Evolutionary conservation across 2,113 vertebrate species (phyloP).

Genomic region (Noctilio leporinus): DNA sequence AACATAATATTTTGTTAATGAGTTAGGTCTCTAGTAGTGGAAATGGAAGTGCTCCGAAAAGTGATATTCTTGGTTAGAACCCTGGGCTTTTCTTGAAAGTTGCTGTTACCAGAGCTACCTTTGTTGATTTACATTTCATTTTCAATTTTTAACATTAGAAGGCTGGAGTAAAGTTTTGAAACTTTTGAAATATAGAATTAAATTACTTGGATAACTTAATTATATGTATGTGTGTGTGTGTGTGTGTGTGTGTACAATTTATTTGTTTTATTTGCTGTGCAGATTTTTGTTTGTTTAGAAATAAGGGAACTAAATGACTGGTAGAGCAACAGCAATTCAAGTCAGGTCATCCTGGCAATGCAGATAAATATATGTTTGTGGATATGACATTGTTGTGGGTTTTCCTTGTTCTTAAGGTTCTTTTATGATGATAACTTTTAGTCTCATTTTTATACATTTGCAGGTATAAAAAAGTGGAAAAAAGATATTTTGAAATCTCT

Average conservation of each 20-base stretch:
- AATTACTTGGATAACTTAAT: neutral
- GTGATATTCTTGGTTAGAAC: neutral
- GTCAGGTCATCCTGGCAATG: neutral
- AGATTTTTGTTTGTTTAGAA: neutral
- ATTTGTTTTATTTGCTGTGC: neutral
- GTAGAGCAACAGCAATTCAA: neutral
- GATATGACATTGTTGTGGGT: neutral
- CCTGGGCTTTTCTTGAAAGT: neutral
- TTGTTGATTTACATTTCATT: neutral
- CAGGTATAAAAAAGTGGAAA: neutral
- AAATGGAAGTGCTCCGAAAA: neutral
- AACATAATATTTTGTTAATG: neutral
- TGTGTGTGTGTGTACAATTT: neutral
- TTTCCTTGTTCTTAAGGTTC: neutral
- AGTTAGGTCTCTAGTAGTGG: neutral
- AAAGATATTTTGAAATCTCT: neutral
- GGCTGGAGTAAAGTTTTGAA: neutral
- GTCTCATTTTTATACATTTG: neutral
- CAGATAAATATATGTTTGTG: neutral
- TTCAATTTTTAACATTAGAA: neutral
- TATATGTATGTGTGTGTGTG: neutral
- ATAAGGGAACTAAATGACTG: neutral
- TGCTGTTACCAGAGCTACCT: neutral
- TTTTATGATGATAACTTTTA: neutral
- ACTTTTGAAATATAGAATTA: neutral